Conservation (phyloP, 2,888 invertebrate species). For the Trachelus stipa region DNA sequence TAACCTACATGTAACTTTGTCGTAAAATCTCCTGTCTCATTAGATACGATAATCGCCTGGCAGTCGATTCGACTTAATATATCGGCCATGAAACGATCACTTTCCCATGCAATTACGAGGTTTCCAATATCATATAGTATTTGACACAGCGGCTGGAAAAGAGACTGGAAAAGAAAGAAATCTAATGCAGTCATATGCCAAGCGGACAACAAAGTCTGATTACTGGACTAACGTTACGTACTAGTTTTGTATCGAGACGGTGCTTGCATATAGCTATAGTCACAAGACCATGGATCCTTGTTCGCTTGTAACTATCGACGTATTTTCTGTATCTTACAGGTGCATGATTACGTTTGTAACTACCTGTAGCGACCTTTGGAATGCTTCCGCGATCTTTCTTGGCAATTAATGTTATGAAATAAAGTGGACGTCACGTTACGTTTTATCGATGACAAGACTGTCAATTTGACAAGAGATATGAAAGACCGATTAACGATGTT, state of each 20-base stretch:
- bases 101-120: background rate
- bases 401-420: conserved; percentile 7
- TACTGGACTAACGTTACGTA: background rate
- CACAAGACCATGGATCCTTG: too few species aligned
- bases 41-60: background rate
- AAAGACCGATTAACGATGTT: background rate
- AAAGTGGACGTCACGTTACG: background rate
- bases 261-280: too few species aligned
- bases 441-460: background rate
- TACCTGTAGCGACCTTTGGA: conserved; percentile 8
- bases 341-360: background rate
- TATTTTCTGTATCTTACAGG: too few species aligned
- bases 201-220: background rate
- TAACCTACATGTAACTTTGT: background rate
- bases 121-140: background rate
- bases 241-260: background rate
- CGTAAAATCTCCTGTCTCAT: background rate
- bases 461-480: background rate
- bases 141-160: background rate
- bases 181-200: background rate
- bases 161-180: background rate
- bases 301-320: too few species aligned
- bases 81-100: background rate
- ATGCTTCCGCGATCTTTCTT: conserved; percentile 9
- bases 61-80: background rate